phyloP scores from a whole-genome alignment of 1,140 invertebrate species.

The Bombus difficillimus region DNA sequence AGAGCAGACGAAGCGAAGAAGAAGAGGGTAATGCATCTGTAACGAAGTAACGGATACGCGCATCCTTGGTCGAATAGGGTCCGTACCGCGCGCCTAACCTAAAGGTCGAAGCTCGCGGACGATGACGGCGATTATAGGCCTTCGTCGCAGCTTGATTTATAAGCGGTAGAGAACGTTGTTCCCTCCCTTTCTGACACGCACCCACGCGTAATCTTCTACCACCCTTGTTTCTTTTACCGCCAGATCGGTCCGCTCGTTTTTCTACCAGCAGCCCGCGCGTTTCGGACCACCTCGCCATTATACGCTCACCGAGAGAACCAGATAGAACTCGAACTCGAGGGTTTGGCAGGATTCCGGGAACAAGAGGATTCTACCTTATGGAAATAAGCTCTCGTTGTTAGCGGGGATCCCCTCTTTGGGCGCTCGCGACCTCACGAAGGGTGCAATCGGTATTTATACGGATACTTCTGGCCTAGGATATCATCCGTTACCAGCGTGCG shows the following conservation, averaged over 20 bases:
- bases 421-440: slow-evolving; percentile 24
- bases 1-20: not conserved
- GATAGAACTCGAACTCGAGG: slow-evolving; percentile 4
- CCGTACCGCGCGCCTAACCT: slow-evolving; percentile 24
- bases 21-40: slow-evolving; percentile 35
- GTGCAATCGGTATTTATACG: slow-evolving; percentile 1
- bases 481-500: not conserved
- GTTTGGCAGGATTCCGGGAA: slow-evolving; percentile 62
- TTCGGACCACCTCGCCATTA: not conserved
- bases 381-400: slow-evolving; percentile 71
- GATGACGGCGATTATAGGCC: slow-evolving; percentile 68
- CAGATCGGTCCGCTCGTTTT: not conserved
- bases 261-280: not conserved
- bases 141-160: slow-evolving; percentile 66
- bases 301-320: not conserved
- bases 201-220: slow-evolving; percentile 39
- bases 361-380: slow-evolving; percentile 66
- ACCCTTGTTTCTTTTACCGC: not conserved
- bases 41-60: slow-evolving; percentile 65
- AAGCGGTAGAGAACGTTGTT: slow-evolving; percentile 45
- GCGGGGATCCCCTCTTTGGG: not conserved
- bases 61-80: slow-evolving; percentile 59
- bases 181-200: slow-evolving; percentile 45
- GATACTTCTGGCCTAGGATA: not conserved
- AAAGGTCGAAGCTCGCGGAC: slow-evolving; percentile 59